Conservation (phyloP, 2,797 vertebrate species). For the Tarsius wallacei region DNA sequence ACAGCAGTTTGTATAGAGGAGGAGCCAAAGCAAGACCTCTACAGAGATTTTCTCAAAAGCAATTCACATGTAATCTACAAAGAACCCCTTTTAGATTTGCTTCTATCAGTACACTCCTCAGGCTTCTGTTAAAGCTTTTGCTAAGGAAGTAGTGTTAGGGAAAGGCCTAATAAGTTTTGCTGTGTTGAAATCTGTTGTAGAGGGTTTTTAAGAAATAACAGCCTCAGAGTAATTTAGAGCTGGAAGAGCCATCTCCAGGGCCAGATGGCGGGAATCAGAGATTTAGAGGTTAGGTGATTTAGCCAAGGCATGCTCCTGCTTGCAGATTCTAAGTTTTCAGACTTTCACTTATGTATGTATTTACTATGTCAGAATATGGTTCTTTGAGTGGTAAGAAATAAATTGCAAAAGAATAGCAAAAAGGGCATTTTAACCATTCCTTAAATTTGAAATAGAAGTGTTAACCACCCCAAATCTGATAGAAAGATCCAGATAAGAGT, state of each 20-base stretch:
- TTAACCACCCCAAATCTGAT: not conserved
- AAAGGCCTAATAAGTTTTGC: constrained; percentile 20
- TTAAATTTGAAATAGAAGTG: constrained; percentile 30
- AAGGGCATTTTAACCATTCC: not conserved
- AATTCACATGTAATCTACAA: constrained; percentile 81
- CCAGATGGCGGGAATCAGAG: not conserved
- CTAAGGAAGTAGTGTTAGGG: not conserved
- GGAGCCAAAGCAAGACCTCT: constrained; percentile 79
- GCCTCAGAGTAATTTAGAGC: constrained; percentile 40
- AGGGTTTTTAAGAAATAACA: constrained; percentile 50
- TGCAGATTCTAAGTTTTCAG: not conserved
- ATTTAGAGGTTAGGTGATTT: not conserved
- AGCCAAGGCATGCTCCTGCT: not conserved
- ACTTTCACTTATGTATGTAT: not conserved
- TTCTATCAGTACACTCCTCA: not conserved
- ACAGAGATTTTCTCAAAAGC: constrained; percentile 81
- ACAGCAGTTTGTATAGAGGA: constrained; percentile 81
- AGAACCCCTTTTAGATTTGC: constrained; percentile 78
- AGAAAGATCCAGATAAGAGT: not conserved
- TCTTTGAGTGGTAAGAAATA: constrained; percentile 20
- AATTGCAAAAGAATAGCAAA: constrained; percentile 39
- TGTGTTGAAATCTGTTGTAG: constrained; percentile 53
- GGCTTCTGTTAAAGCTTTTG: constrained; percentile 61
- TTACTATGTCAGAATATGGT: constrained; percentile 2
- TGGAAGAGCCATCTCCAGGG: not conserved